A percentile compares a stretch with the other conserved stretches of the same genome.
These are phyloP conservation scores for Oncorhynchus tshawytscha DNA, from an alignment of 2,113 vertebrate species.

Conservation along the genomic window DNA sequence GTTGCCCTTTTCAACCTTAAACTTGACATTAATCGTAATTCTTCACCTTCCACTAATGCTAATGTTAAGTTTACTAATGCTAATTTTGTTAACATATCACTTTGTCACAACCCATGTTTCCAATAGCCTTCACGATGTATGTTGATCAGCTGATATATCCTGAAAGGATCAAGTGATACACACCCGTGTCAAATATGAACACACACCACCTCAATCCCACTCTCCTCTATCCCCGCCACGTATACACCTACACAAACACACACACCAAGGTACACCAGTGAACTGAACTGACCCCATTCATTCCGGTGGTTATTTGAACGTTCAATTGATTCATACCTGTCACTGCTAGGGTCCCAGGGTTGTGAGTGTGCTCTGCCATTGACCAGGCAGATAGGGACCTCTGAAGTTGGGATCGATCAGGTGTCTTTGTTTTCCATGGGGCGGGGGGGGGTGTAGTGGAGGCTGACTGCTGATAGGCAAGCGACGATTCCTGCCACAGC, in stretches of 20 bases:
- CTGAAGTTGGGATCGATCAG: not conserved
- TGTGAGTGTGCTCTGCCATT: too few species aligned
- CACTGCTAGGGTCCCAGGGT: not conserved
- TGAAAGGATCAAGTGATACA: too few species aligned
- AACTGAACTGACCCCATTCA: not conserved
- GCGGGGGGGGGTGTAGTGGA: not conserved
- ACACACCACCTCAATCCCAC: too few species aligned
- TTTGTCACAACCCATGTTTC: too few species aligned
- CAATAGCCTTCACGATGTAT: too few species aligned
- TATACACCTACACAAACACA: not conserved
- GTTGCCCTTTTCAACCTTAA: not conserved
- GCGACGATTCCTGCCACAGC: not conserved
- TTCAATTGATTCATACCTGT: not conserved
- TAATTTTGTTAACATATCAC: too few species aligned
- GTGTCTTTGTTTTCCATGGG: not conserved
- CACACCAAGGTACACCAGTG: not conserved
- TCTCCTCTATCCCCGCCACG: not conserved
- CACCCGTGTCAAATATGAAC: too few species aligned
- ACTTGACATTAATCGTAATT: not conserved
- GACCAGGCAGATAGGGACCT: not conserved
- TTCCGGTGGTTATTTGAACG: conserved; percentile 1
- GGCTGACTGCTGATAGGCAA: not conserved
- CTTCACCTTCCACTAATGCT: too few species aligned
- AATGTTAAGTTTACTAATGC: too few species aligned
- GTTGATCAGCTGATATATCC: too few species aligned